Percentiles rank a stretch among this genome's conserved stretches.
Conservation (phyloP, 2,113 vertebrate species). For the Numida meleagris region DNA sequence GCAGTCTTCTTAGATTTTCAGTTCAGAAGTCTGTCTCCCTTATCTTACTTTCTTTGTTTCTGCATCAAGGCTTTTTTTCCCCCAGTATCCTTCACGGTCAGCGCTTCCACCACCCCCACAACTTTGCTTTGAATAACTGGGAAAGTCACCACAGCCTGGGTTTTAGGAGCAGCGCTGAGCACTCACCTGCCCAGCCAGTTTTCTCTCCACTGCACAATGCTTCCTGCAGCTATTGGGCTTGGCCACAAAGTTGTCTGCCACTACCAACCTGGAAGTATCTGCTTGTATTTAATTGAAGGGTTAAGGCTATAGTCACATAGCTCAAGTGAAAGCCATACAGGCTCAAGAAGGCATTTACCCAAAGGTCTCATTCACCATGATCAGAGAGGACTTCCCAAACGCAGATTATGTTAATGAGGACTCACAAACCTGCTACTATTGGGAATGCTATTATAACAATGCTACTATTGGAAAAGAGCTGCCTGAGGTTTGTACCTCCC, state of each 20-base stretch:
- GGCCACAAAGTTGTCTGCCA: neutral
- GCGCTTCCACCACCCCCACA: neutral
- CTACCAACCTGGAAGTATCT: neutral
- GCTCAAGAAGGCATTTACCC: neutral
- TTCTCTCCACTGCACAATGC: neutral
- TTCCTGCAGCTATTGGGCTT: neutral
- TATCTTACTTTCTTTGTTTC: neutral
- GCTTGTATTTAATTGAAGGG: neutral
- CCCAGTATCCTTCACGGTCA: neutral
- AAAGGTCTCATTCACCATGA: rapidly evolving
- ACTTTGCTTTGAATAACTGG: neutral
- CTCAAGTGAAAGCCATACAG: neutral
- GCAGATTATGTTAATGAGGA: neutral
- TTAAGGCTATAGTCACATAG: neutral
- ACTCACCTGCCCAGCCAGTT: neutral
- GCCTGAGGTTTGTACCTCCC: neutral
- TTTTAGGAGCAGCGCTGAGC: neutral
- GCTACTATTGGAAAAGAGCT: too few species aligned
- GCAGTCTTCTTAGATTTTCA: neutral
- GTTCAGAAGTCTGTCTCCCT: neutral
- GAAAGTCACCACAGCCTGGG: neutral
- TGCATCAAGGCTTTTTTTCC: neutral
- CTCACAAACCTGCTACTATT: neutral
- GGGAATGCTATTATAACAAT: neutral
- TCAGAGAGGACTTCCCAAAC: neutral